phyloP scores from a whole-genome alignment of 2,113 vertebrate species.

The rabbit (Oryctolagus cuniculus) region DNA sequence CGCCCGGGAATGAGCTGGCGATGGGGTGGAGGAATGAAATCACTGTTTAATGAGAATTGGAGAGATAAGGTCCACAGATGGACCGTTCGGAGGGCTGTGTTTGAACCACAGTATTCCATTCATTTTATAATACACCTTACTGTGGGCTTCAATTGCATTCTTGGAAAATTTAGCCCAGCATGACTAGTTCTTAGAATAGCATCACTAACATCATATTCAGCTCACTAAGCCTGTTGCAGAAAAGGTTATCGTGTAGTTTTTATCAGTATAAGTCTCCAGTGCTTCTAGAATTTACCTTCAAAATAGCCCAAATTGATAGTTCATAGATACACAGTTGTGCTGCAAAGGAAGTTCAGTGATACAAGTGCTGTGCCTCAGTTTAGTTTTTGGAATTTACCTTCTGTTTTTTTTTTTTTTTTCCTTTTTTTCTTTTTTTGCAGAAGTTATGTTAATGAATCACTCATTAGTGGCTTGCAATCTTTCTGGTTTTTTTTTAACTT shows the following conservation, averaged over 20 bases:
- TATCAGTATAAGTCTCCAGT: slow-evolving; percentile 68
- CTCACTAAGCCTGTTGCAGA: slow-evolving; percentile 76
- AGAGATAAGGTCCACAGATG: slow-evolving; percentile 78
- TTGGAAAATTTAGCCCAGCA: slow-evolving; percentile 84
- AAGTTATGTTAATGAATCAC: slow-evolving; percentile 47
- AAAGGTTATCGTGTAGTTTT: slow-evolving; percentile 78
- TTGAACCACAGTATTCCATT: slow-evolving; percentile 69
- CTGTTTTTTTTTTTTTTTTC: too few relatives aligned
- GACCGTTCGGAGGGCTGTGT: slow-evolving; percentile 71
- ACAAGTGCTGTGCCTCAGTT: background rate
- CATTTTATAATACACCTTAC: slow-evolving; percentile 78
- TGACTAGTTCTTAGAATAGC: slow-evolving; percentile 76
- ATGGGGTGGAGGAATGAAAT: slow-evolving; percentile 79
- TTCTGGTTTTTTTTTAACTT: background rate
- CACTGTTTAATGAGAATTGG: slow-evolving; percentile 79
- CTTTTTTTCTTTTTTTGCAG: background rate
- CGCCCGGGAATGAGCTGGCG: slow-evolving; percentile 68
- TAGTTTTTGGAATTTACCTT: slow-evolving; percentile 19
- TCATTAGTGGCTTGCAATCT: slow-evolving; percentile 6
- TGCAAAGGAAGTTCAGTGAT: slow-evolving; percentile 36
- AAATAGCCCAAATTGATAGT: slow-evolving; percentile 45
- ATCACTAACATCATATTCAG: slow-evolving; percentile 70
- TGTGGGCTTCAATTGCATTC: slow-evolving; percentile 82
- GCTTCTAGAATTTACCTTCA: slow-evolving; percentile 65
- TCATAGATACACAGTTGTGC: background rate